Base-by-base conservation (phyloP, 2,797 vertebrate genomes). In the Betta splendens region DNA sequence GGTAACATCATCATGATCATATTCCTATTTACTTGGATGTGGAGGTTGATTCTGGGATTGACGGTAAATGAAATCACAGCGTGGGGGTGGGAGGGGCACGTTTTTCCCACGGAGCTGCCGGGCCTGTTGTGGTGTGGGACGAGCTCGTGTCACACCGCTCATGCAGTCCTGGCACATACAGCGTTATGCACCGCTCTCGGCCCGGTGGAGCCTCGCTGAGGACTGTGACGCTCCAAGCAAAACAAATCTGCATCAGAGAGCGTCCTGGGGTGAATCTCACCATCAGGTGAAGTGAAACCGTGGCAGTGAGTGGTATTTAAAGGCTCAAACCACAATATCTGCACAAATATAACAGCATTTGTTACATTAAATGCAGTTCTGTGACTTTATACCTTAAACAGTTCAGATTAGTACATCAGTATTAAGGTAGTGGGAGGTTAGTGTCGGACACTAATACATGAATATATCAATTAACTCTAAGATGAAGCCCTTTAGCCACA, bases 61-160 rank as follows among this genome's bases (percentile, higher is more conserved):
- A 38, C 40, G 70, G 48, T 57, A 17, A 63, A 46, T 44, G n/a
- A n/a, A n/a, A 57, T 21, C 13, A 53, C 18, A 33, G 29, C 3
- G 33, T 36, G 22, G 18, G 40, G 61, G 49, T 59, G 52, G 59
- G 54, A 46, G 35, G 31, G 64, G 51, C 40, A 20, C 28, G 25
- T 55, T 55, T 42, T 29, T 26, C 20, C 54, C 18, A 47, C 61
- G 35, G 64, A 21, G 45, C 42, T 54, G 57, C 57, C 31, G n/a
- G 35, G 63, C 59, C 61, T 73, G 66, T 72, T 31, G 28, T 51
- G 37, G 62, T 12, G 75, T 78, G 48, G 79, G 77, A 62, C 31
- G 62, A 60, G 65, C 69, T 85, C 57, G 47, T 84, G 79, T 79
- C 75, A 51, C 80, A 83, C 84, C 72, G 84, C 51, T 67, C 33